phyloP scores from a whole-genome alignment of 2,113 vertebrate species.

The Leptobrachium ailaonicum region DNA sequence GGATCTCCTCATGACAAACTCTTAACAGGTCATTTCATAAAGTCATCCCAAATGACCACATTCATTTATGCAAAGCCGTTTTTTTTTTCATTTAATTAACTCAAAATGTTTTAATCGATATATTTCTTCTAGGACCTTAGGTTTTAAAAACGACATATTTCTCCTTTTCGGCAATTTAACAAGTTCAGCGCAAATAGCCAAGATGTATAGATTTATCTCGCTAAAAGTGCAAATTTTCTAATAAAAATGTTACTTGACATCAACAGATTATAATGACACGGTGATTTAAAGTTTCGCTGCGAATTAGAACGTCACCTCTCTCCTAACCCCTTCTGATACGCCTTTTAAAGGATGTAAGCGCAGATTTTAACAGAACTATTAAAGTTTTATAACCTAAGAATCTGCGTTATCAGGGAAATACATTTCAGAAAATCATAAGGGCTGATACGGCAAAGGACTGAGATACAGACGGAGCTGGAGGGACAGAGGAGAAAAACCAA shows the following conservation, averaged over 20 bases:
- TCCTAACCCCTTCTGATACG: background rate
- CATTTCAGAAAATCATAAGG: no score
- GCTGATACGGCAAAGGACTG: no score
- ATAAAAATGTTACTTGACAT: conserved; percentile 31
- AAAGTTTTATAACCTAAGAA: background rate
- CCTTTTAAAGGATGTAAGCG: conserved; percentile 1
- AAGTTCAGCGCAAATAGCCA: conserved; percentile 13
- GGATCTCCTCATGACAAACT: conserved; percentile 9
- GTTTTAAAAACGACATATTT: conserved; percentile 29
- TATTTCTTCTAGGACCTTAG: conserved; percentile 33
- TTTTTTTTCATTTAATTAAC: conserved; percentile 46
- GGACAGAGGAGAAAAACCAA: no score
- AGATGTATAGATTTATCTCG: conserved; percentile 29
- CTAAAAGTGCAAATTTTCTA: conserved; percentile 39
- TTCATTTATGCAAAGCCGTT: conserved; percentile 38
- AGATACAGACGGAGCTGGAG: no score
- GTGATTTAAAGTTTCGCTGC: conserved; percentile 21
- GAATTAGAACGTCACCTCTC: background rate
- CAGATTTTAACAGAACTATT: background rate
- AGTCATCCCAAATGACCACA: conserved; percentile 26
- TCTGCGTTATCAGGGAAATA: background rate
- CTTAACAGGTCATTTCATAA: conserved; percentile 35
- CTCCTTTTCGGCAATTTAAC: conserved; percentile 31
- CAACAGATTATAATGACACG: conserved; percentile 11
- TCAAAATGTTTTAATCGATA: conserved; percentile 49